Percentiles rank a stretch among this genome's conserved stretches.
These are phyloP conservation scores for Tragopan temminckii DNA, from an alignment of 2,797 vertebrate species.

Conservation along the genomic window DNA sequence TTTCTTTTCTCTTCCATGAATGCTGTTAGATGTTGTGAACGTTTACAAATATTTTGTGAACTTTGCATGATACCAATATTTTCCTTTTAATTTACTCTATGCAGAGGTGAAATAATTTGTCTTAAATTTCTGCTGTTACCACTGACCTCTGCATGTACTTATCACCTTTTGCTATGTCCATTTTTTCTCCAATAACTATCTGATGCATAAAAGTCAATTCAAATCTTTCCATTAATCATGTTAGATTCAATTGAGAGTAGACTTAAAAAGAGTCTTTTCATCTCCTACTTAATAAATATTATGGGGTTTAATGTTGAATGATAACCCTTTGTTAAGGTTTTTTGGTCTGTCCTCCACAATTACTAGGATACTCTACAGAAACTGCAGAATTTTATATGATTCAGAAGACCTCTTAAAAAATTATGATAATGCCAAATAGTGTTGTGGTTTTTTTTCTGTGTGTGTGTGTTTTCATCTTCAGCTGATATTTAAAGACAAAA, in stretches of 20 bases:
- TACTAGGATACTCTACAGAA: not conserved
- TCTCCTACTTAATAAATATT: not conserved
- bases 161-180: not conserved
- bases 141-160: rapidly evolving
- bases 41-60: not conserved
- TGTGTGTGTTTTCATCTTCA: not conserved
- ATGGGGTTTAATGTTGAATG: not conserved
- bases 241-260: not conserved
- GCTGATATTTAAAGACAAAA: not conserved
- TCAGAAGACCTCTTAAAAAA: not conserved
- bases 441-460: not conserved
- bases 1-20: not conserved
- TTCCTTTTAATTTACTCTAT: not conserved
- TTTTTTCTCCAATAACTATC: not conserved
- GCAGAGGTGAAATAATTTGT: not conserved
- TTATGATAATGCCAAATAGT: not conserved
- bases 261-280: not conserved
- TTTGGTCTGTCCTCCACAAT: not conserved
- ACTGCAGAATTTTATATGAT: not conserved
- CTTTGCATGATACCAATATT: not conserved
- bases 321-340: not conserved
- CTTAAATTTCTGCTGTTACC: not conserved
- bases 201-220: not conserved
- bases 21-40: not conserved
- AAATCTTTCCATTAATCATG: not conserved